Base-by-base conservation (phyloP, 2,797 vertebrate species). In the Rhynchotus rufescens region DNA sequence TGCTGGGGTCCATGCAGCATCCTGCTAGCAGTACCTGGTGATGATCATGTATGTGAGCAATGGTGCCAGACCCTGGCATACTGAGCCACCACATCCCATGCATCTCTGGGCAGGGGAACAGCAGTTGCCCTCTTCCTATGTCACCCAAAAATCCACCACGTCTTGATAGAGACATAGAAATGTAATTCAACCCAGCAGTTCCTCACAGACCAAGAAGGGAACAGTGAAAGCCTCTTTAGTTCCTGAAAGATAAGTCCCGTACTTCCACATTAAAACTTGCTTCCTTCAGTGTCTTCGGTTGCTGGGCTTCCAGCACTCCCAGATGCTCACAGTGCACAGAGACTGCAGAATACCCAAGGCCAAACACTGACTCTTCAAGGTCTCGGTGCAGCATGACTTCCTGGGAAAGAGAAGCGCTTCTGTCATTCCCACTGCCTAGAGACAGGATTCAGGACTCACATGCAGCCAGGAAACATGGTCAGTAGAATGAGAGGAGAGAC, bases 361-460 rank as follows among this genome's bases (percentile, higher is more conserved):
- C 23, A 38, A 0, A 1, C 25, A 54, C 15, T 26, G 64, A 9
- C 30, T 28, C 12, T 69, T 20, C 6, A 42, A 69, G 56, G 60
- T 65, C 66, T 12, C 22, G 47, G 47, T 3, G 9, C 26, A 62
- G 62, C 3, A 10, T 7, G 47, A 32, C 51, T 57, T 19, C 23
- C 11, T 0, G 0, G 34, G 59, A 52, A n/a, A n/a, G 22, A 61
- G 86, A 75, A 38, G 21, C 1, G 22, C 4, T 45, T 15, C 56
- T 28, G n/a, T 15, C 44, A 17, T 25, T 67, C 38, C 28, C 30
- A 2, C 32, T 54, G 30, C 45, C 40, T 30, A 20, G 57, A 11
- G 26, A 15, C 1, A 10, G 56, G 69, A 36, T 25, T 68, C 62
- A n/a, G 60, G 28, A 23, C 44, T 7, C 0, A 0, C 9, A 4